These are phyloP conservation scores for Parauchenoglanis ngamensis DNA, from an alignment of 2,797 vertebrate species.

Conservation along the genomic window DNA sequence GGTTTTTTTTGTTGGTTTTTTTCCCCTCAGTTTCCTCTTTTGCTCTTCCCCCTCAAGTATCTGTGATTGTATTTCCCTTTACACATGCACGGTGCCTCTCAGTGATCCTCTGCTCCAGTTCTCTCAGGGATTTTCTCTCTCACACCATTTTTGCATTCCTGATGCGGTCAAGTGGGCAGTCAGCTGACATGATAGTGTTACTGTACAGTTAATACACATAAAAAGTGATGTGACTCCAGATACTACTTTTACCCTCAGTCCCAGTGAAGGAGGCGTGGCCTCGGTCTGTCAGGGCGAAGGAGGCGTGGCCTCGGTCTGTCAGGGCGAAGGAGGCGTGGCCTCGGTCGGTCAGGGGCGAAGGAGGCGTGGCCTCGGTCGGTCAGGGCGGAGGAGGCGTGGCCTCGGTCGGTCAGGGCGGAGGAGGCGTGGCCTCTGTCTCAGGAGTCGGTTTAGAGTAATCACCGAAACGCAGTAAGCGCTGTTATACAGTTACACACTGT, in stretches of 20 bases:
- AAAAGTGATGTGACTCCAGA: background rate
- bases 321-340: background rate
- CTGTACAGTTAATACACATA: background rate
- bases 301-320: background rate
- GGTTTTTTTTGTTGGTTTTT: slow-evolving; percentile 60
- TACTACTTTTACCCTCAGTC: background rate
- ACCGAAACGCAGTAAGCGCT: background rate
- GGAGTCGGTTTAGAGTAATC: background rate
- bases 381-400: background rate
- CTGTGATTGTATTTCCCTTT: slow-evolving; percentile 46
- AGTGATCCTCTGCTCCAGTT: background rate
- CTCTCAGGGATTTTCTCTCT: background rate
- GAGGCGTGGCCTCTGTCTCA: background rate
- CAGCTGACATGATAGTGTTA: background rate
- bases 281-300: background rate
- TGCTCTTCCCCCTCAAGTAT: slow-evolving; percentile 49
- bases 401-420: background rate
- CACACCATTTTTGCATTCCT: background rate
- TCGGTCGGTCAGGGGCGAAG: background rate
- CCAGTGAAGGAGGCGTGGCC: background rate
- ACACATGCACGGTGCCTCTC: background rate
- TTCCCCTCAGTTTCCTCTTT: slow-evolving; percentile 10
- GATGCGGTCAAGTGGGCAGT: background rate
- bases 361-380: background rate
- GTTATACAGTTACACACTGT: background rate